phyloP scores from a whole-genome alignment of 1,140 invertebrate genomes.

The Hypothenemus hampei region DNA sequence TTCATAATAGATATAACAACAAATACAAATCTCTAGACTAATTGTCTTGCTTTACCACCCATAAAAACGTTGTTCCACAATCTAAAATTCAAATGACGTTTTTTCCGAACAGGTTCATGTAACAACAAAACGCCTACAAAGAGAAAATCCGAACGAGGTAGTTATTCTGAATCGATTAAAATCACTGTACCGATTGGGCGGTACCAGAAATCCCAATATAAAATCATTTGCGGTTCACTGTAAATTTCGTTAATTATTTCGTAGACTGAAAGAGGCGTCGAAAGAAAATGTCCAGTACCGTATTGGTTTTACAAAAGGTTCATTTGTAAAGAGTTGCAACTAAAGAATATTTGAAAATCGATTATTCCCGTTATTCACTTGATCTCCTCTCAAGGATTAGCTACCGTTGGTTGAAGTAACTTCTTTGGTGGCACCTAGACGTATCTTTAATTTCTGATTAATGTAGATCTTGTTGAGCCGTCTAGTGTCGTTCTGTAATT shows the following conservation, averaged over 20 bases:
- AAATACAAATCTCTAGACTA: slow-evolving; percentile 3
- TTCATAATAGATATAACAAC: too few species aligned
- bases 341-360: too few species aligned
- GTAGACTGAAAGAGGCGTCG: slow-evolving; percentile 8
- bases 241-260: background rate
- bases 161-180: slow-evolving; percentile 22
- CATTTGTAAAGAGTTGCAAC: too few species aligned
- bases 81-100: slow-evolving; percentile 22
- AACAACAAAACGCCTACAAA: slow-evolving; percentile 25
- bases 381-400: slow-evolving; percentile 13
- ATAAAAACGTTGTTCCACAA: slow-evolving; percentile 5
- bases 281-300: slow-evolving; percentile 11
- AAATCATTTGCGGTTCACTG: background rate
- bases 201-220: too few species aligned
- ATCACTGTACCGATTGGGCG: slow-evolving; percentile 15
- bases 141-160: slow-evolving; percentile 19
- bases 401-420: slow-evolving; percentile 24
- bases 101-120: slow-evolving; percentile 21
- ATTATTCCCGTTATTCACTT: too few species aligned
- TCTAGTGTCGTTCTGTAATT: slow-evolving; percentile 14
- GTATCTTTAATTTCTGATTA: slow-evolving; percentile 21
- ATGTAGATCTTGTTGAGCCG: slow-evolving; percentile 10
- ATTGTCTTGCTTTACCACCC: slow-evolving; percentile 4
- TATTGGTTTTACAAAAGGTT: slow-evolving; percentile 25
- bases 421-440: slow-evolving; percentile 24